Conservation (phyloP, 2,113 vertebrate species). For the Riparia riparia region DNA sequence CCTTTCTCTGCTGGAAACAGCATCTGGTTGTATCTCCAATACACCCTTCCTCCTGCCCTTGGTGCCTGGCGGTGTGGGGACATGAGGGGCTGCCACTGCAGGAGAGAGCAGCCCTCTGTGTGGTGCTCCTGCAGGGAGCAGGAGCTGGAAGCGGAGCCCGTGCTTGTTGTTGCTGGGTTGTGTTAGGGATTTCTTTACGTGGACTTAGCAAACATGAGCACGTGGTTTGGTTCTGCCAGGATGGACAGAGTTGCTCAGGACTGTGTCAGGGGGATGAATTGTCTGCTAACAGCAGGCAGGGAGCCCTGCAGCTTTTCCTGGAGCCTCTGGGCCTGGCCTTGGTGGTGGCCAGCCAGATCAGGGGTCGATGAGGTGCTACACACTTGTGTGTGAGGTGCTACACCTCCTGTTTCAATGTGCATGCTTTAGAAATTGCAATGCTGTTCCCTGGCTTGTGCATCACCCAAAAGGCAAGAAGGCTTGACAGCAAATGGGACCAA, state of each 20-base stretch:
- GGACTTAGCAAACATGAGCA: fast-evolving
- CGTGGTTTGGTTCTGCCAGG: neutral
- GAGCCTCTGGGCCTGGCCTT: neutral
- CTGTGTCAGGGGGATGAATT: neutral
- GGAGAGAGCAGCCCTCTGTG: neutral
- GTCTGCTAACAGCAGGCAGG: fast-evolving
- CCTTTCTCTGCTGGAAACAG: neutral
- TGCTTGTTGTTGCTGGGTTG: neutral
- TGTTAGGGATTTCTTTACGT: neutral
- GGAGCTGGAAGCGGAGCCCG: fast-evolving
- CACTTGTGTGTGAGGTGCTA: neutral
- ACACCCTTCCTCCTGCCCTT: neutral
- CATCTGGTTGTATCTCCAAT: neutral
- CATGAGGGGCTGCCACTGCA: neutral
- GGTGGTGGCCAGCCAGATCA: neutral
- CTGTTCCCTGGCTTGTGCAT: neutral
- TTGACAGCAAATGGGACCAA: neutral
- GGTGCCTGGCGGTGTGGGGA: neutral
- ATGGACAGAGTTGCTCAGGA: fast-evolving
- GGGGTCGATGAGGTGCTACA: neutral
- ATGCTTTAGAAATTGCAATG: neutral
- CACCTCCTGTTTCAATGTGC: neutral
- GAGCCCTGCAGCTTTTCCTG: neutral
- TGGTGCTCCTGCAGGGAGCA: neutral
- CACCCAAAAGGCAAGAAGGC: neutral